Conservation (phyloP, 2,888 invertebrate genomes). For the Pecten maximus region DNA sequence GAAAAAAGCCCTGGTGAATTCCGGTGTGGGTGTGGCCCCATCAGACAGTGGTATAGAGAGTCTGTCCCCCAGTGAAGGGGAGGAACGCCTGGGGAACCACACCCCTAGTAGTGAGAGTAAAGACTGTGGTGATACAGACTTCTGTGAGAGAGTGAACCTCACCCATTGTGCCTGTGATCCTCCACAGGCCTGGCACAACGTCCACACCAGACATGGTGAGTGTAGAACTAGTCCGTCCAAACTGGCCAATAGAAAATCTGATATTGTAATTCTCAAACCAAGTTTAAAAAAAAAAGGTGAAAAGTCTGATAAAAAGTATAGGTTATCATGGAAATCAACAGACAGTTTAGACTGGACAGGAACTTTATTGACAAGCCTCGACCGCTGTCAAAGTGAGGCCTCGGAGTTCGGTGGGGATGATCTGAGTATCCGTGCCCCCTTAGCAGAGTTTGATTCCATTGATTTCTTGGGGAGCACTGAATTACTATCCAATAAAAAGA, state of each 20-base stretch:
- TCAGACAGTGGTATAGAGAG: constrained; percentile 75
- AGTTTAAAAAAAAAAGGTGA: constrained; percentile 64
- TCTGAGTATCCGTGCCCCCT: constrained; percentile 70
- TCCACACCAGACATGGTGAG: constrained; percentile 63
- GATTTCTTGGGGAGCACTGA: constrained; percentile 65
- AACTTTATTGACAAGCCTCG: constrained; percentile 67
- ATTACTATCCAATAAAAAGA: constrained; percentile 42
- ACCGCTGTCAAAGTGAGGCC: constrained; percentile 70
- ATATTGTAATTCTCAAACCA: constrained; percentile 66
- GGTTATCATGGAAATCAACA: constrained; percentile 73
- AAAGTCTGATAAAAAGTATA: constrained; percentile 62
- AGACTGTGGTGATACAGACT: constrained; percentile 31
- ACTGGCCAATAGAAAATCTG: constrained; percentile 65
- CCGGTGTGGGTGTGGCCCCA: constrained; percentile 59
- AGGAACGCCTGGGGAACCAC: constrained; percentile 50
- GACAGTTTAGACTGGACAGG: constrained; percentile 71
- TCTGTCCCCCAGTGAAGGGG: constrained; percentile 55
- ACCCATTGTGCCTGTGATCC: constrained; percentile 57
- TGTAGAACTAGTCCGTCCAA: constrained; percentile 59
- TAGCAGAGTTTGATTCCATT: constrained; percentile 73
- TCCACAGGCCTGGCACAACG: constrained; percentile 46
- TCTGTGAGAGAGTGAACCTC: constrained; percentile 42
- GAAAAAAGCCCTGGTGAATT: constrained; percentile 6
- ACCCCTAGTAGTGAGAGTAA: constrained; percentile 25
- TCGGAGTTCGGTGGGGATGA: constrained; percentile 71